A percentile compares a stretch with the other conserved stretches of the same genome.
These are phyloP conservation scores for Ciconia boyciana DNA, from an alignment of 2,113 vertebrate species.

Conservation along the genomic window DNA sequence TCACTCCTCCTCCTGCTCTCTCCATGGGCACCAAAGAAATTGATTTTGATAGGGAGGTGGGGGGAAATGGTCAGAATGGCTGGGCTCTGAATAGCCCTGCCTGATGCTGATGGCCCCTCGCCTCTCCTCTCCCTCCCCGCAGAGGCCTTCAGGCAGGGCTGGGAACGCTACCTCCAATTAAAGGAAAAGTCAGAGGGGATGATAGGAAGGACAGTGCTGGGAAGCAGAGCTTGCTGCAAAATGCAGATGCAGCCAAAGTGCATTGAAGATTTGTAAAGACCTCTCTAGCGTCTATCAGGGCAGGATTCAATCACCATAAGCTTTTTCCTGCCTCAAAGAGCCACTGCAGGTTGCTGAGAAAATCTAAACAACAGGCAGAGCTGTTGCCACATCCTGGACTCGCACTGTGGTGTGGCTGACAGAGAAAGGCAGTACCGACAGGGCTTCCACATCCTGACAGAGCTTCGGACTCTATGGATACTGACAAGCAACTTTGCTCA, in stretches of 20 bases:
- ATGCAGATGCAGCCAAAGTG: not conserved
- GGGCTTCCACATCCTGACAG: not conserved
- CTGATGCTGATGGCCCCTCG: not conserved
- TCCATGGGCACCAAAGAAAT: not conserved
- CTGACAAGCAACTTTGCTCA: not conserved
- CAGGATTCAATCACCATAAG: not conserved
- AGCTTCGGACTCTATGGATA: not conserved
- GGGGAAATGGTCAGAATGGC: not conserved
- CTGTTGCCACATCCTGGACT: not conserved
- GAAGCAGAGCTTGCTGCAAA: not conserved
- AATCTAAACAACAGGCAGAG: not conserved
- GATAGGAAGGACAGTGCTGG: not conserved
- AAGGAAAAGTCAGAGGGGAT: not conserved
- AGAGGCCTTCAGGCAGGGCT: not conserved
- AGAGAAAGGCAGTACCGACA: not conserved
- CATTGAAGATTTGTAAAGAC: not conserved
- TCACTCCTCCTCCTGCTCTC: not conserved
- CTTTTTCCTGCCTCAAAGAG: not conserved
- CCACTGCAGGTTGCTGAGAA: not conserved
- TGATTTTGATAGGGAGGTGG: not conserved
- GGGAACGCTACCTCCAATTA: not conserved
- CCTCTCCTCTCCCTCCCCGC: not conserved
- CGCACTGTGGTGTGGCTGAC: not conserved
- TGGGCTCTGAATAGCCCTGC: not conserved
- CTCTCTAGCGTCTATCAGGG: not conserved